Evolutionary conservation across 2,888 invertebrate species (phyloP).

Genomic region (Acanthococcus lagerstroemiae): DNA sequence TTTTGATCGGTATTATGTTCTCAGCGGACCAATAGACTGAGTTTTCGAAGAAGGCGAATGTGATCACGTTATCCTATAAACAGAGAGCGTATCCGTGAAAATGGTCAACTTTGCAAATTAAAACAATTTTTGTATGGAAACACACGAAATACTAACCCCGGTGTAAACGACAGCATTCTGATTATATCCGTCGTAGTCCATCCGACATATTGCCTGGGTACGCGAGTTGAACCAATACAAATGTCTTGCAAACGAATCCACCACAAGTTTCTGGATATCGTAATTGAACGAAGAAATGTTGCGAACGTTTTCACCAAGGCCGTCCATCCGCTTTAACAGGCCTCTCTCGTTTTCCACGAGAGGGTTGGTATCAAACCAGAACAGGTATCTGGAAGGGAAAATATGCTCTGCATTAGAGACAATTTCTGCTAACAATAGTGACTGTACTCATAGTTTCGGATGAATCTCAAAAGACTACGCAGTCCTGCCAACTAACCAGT

Average conservation of each 20-base stretch:
- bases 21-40: conserved; percentile 57
- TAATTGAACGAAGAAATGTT: conserved; percentile 42
- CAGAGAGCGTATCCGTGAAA: too few species aligned
- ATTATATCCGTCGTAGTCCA: conserved; percentile 46
- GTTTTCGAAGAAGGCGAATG: conserved; percentile 51
- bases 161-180: conserved; percentile 1
- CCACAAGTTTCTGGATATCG: conserved; percentile 50
- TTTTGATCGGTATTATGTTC: conserved; percentile 40
- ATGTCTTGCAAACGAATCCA: conserved; percentile 49
- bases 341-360: too few species aligned
- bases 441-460: too few species aligned
- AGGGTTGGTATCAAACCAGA: conserved; percentile 43
- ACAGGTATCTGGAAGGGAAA: conserved; percentile 40
- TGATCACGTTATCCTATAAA: neutral
- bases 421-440: too few species aligned
- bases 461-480: too few species aligned
- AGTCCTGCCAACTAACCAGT: too few species aligned
- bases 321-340: conserved; percentile 46
- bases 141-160: too few species aligned
- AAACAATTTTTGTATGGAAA: too few species aligned
- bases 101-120: too few species aligned
- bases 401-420: too few species aligned
- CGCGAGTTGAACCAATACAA: conserved; percentile 69
- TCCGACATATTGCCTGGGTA: conserved; percentile 45
- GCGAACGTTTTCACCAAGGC: conserved; percentile 46